These are phyloP conservation scores for Oncorhynchus mykiss DNA, from an alignment of 2,113 vertebrate genomes.

Conservation along the genomic window DNA sequence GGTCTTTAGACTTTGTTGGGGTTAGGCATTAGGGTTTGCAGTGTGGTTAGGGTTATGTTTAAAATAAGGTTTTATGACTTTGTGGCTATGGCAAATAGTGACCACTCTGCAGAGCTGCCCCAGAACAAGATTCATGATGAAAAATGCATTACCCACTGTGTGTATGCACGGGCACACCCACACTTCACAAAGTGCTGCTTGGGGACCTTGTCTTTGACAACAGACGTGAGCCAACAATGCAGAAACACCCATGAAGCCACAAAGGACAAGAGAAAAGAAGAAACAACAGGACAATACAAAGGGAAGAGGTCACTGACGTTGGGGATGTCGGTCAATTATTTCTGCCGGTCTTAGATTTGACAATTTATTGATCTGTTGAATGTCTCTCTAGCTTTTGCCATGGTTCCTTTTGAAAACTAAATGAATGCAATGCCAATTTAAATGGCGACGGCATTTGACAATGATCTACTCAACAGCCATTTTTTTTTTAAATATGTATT, in stretches of 20 bases:
- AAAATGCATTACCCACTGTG: too few species aligned
- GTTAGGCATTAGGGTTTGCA: too few species aligned
- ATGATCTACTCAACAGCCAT: too few species aligned
- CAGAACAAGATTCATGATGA: conserved; percentile 41
- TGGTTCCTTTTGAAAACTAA: conserved; percentile 9
- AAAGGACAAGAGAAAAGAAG: conserved; percentile 14
- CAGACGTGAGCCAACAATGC: conserved; percentile 64
- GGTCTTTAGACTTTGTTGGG: too few species aligned
- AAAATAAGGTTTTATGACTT: too few species aligned
- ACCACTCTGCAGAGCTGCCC: too few species aligned
- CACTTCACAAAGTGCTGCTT: conserved; percentile 22
- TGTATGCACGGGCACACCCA: conserved; percentile 28
- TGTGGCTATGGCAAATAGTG: too few species aligned
- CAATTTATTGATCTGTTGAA: background rate
- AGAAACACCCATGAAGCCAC: conserved; percentile 23
- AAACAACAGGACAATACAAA: conserved; percentile 42
- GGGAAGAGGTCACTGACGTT: background rate
- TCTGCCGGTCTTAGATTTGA: too few species aligned
- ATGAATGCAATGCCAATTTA: conserved; percentile 23
- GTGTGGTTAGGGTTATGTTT: too few species aligned
- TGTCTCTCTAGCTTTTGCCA: background rate
- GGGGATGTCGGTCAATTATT: too few species aligned
- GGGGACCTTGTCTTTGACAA: conserved; percentile 41
- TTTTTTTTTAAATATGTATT: too few species aligned
- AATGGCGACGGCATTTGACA: conserved; percentile 30